These are phyloP conservation scores for Hylyphantes graminicola DNA, from an alignment of 1,140 invertebrate genomes.

Conservation along the genomic window DNA sequence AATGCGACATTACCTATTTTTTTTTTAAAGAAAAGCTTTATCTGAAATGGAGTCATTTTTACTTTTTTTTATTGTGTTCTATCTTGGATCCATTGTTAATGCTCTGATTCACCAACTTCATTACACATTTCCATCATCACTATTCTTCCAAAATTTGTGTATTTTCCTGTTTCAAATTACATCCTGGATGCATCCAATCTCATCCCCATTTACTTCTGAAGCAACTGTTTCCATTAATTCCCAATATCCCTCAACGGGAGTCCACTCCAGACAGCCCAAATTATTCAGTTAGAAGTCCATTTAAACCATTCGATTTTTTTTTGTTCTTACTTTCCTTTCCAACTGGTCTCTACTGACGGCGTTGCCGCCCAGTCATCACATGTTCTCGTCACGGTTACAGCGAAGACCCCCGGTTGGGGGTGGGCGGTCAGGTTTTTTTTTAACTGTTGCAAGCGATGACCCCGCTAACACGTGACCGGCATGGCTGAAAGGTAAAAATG, in stretches of 20 bases:
- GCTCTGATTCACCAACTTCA: no score
- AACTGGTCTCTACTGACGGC: conserved; percentile 8
- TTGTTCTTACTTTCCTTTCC: background rate
- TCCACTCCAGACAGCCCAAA: background rate
- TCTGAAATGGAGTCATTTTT: no score
- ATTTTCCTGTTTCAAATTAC: no score
- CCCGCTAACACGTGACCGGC: conserved; percentile 17
- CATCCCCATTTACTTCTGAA: background rate
- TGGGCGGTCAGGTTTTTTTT: conserved; percentile 26
- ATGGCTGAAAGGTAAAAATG: background rate
- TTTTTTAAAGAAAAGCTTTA: no score
- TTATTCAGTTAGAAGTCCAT: conserved; percentile 26
- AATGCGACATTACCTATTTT: no score
- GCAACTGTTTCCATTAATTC: background rate
- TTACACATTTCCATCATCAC: no score
- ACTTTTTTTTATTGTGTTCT: no score
- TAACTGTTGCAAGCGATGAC: conserved; percentile 5
- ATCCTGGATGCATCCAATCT: no score
- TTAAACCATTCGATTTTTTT: background rate
- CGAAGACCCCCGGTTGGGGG: conserved; percentile 18
- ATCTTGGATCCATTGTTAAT: no score
- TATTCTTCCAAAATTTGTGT: no score
- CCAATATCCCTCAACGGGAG: background rate
- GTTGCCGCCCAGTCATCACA: conserved; percentile 20
- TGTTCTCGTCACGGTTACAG: conserved; percentile 22